A percentile compares a stretch with the other conserved stretches of the same genome.
phyloP scores from a whole-genome alignment of 2,888 invertebrate genomes.

The Pristionchus fissidentatus region DNA sequence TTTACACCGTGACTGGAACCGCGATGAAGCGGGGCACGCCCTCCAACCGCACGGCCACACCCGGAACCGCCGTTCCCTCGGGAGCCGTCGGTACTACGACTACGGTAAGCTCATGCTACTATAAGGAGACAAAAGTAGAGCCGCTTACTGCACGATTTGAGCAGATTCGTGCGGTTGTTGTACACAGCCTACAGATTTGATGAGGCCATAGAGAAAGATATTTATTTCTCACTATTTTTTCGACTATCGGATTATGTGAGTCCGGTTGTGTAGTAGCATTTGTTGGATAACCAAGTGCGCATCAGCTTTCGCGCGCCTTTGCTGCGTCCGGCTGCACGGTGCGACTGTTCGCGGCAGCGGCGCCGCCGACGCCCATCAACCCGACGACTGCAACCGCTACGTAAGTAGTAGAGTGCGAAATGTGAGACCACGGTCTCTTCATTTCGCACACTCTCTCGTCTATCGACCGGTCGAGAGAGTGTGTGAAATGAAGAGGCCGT shows the following conservation, averaged over 20 bases:
- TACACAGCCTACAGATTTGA: too few relatives aligned
- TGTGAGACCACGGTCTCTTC: not conserved
- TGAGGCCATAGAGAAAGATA: too few relatives aligned
- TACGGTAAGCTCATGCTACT: not conserved
- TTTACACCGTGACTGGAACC: slow-evolving; percentile 5
- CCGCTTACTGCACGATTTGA: not conserved
- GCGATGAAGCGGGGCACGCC: not conserved
- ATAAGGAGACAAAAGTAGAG: not conserved
- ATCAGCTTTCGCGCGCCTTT: not conserved
- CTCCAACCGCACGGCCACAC: not conserved
- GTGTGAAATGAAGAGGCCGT: too few relatives aligned
- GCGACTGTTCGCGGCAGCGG: not conserved
- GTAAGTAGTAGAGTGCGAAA: not conserved
- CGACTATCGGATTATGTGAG: too few relatives aligned
- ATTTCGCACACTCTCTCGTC: not conserved
- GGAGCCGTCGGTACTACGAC: not conserved
- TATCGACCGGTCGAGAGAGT: not conserved
- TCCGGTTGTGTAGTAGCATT: too few relatives aligned
- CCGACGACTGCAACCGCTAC: not conserved
- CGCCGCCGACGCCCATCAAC: too few relatives aligned
- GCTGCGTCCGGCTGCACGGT: slow-evolving; percentile 10
- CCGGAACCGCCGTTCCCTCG: not conserved
- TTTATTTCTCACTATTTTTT: too few relatives aligned
- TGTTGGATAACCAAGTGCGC: too few relatives aligned
- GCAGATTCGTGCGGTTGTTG: too few relatives aligned